Percentiles rank a stretch among this genome's conserved stretches.
phyloP scores from a whole-genome alignment of 2,113 vertebrate species.

The Chionis minor region DNA sequence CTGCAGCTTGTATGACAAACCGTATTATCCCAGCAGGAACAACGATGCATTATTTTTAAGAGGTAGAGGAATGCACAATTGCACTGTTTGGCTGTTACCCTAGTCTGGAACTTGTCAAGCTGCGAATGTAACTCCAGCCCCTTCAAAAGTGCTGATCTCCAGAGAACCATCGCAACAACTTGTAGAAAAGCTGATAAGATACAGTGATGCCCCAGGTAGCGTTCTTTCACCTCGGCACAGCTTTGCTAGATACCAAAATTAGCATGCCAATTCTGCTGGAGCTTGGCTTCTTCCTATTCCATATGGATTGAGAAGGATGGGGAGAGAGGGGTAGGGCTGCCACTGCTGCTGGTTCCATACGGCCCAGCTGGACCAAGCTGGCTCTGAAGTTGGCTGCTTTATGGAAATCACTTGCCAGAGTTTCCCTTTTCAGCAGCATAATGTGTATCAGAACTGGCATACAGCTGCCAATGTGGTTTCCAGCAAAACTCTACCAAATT shows the following conservation, averaged over 20 bases:
- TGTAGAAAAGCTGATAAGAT: neutral
- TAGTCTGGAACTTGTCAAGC: neutral
- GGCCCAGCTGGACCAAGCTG: slow-evolving; percentile 34
- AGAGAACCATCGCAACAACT: neutral
- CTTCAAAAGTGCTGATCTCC: neutral
- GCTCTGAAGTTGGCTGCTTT: neutral
- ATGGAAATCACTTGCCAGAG: slow-evolving; percentile 28
- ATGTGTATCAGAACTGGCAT: neutral
- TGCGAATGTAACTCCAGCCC: neutral
- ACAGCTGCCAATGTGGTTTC: neutral
- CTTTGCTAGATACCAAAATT: neutral
- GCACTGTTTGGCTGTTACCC: neutral
- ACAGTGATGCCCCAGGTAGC: neutral
- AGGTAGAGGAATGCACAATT: neutral
- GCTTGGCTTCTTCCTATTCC: neutral
- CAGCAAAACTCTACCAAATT: neutral
- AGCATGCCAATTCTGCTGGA: neutral
- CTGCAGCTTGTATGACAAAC: neutral
- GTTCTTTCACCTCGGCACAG: neutral
- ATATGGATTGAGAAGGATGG: neutral
- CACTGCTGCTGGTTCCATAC: slow-evolving; percentile 10
- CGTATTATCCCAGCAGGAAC: accelerated
- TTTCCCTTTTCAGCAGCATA: slow-evolving; percentile 15
- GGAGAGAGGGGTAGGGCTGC: neutral
- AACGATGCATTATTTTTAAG: neutral